These are phyloP conservation scores for Dermatemys mawii DNA, from an alignment of 2,113 vertebrate genomes.

Conservation along the genomic window DNA sequence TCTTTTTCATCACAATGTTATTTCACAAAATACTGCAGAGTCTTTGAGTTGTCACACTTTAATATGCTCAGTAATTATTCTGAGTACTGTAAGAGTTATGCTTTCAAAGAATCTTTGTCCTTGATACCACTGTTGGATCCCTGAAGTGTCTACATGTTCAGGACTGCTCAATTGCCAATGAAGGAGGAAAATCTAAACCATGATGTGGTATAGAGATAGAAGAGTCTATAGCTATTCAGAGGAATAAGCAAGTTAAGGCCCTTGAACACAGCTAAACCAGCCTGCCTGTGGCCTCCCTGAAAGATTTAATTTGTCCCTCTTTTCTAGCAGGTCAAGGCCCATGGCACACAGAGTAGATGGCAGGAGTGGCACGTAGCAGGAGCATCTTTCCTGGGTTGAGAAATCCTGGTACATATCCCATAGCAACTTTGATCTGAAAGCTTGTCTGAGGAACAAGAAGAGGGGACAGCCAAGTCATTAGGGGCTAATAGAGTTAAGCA, in stretches of 20 bases:
- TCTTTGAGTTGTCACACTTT: neutral
- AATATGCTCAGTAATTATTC: neutral
- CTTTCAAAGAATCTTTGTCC: neutral
- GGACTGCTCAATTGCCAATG: neutral
- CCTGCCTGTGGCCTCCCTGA: neutral
- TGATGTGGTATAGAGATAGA: neutral
- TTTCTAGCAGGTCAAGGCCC: neutral
- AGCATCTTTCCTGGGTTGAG: neutral
- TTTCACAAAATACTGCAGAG: neutral
- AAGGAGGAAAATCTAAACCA: neutral
- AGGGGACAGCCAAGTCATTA: neutral
- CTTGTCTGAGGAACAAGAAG: fast-evolving
- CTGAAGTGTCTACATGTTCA: neutral
- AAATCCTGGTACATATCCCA: neutral
- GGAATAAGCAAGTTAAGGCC: neutral
- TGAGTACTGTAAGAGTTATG: neutral
- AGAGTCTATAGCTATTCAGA: neutral
- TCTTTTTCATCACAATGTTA: no score
- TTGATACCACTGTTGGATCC: neutral
- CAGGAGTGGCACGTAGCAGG: neutral
- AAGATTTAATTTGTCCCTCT: neutral
- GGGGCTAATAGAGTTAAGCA: neutral
- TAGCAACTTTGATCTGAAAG: fast-evolving
- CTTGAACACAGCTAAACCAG: neutral
- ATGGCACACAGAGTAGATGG: neutral